phyloP scores from a whole-genome alignment of 2,797 vertebrate genomes.

The Masticophis lateralis region DNA sequence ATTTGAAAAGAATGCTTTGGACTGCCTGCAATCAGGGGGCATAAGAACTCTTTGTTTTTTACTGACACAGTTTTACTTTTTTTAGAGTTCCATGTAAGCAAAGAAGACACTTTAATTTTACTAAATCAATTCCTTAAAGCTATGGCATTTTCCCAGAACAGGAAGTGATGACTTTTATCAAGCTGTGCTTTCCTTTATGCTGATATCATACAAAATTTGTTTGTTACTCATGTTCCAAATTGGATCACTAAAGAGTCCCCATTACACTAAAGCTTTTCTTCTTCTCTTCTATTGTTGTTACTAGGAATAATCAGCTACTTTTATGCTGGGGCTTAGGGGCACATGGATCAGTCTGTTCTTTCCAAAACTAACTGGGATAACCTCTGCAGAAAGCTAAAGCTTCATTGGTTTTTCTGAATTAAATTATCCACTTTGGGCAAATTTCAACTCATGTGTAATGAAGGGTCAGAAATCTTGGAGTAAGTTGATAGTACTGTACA shows the following conservation, averaged over 20 bases:
- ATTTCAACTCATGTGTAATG: neutral
- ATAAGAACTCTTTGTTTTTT: neutral
- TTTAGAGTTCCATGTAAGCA: neutral
- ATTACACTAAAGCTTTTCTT: neutral
- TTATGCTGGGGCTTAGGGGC: neutral
- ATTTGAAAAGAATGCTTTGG: neutral
- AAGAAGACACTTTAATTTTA: neutral
- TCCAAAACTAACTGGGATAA: neutral
- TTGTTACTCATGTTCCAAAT: neutral
- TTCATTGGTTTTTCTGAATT: neutral
- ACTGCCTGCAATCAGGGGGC: neutral
- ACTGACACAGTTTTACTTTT: neutral
- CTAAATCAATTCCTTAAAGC: neutral
- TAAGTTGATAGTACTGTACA: neutral
- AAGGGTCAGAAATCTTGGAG: neutral
- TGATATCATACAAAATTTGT: neutral
- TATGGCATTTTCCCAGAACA: neutral
- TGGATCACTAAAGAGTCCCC: neutral
- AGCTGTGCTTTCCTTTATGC: neutral
- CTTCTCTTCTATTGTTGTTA: neutral
- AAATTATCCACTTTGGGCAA: neutral
- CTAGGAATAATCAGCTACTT: neutral
- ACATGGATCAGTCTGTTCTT: neutral
- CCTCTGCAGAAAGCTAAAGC: neutral
- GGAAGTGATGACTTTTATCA: neutral